phyloP scores from a whole-genome alignment of 2,113 vertebrate species.

The Nothoprocta perdicaria region DNA sequence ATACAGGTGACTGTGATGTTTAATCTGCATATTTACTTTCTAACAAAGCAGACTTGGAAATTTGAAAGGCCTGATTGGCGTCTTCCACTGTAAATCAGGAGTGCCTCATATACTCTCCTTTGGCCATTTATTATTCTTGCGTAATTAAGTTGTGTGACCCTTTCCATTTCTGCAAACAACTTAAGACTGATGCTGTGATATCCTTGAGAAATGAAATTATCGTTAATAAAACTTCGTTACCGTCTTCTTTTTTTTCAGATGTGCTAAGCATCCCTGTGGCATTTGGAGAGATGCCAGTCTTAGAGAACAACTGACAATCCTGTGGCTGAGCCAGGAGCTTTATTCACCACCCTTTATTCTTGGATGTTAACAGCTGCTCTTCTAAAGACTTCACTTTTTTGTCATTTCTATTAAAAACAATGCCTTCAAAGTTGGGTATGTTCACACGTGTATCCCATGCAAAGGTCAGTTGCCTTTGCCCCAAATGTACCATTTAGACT shows the following conservation, averaged over 20 bases:
- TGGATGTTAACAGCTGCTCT: slow-evolving; percentile 54
- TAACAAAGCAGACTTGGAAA: not conserved
- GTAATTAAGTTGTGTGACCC: not conserved
- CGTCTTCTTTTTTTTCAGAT: slow-evolving; percentile 28
- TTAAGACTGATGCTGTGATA: not conserved
- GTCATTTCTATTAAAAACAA: slow-evolving; percentile 44
- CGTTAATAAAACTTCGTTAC: not conserved
- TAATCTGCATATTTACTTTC: not conserved
- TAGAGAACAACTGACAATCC: slow-evolving; percentile 80
- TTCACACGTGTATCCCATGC: not conserved
- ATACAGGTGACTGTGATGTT: not conserved
- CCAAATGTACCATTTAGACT: not conserved
- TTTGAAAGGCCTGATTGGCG: not conserved
- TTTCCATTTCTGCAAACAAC: not conserved
- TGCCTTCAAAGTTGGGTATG: slow-evolving; percentile 13
- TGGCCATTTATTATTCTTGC: not conserved
- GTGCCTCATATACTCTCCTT: not conserved
- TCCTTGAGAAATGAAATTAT: not conserved
- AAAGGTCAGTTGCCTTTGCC: slow-evolving; percentile 9
- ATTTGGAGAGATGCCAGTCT: slow-evolving; percentile 57
- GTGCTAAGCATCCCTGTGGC: not conserved
- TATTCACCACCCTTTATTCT: slow-evolving; percentile 57
- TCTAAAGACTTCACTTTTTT: slow-evolving; percentile 19
- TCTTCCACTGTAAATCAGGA: not conserved
- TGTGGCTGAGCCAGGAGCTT: slow-evolving; percentile 78